These are phyloP conservation scores for Pyralis farinalis DNA, from an alignment of 2,888 invertebrate genomes.

Conservation along the genomic window DNA sequence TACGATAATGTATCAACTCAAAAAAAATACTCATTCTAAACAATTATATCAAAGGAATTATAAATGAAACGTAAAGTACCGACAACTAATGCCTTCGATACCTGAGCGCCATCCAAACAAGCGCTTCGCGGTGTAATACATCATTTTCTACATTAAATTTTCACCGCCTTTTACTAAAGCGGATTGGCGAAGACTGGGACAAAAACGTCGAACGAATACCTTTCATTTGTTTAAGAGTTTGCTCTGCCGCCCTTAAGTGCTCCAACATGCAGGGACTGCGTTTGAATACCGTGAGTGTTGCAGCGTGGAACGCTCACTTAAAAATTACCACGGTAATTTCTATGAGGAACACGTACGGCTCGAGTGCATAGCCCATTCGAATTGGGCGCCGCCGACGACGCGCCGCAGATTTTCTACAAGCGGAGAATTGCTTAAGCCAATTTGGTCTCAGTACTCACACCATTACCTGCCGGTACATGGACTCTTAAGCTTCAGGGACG, in stretches of 20 bases:
- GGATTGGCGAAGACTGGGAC: slow-evolving; percentile 50
- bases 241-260: slow-evolving; percentile 71
- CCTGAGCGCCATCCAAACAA: slow-evolving; percentile 2
- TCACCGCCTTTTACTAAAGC: slow-evolving; percentile 66
- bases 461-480: slow-evolving; percentile 57
- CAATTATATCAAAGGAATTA: slow-evolving; percentile 2
- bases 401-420: slow-evolving; percentile 42
- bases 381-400: slow-evolving; percentile 39
- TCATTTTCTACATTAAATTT: slow-evolving; percentile 66
- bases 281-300: slow-evolving; percentile 71
- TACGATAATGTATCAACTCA: not conserved
- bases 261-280: slow-evolving; percentile 54
- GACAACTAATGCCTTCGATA: slow-evolving; percentile 1
- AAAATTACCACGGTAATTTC: slow-evolving; percentile 72
- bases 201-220: slow-evolving; percentile 59
- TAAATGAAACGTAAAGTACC: not conserved
- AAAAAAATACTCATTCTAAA: slow-evolving; percentile 1
- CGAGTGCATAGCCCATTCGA: slow-evolving; percentile 59
- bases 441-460: slow-evolving; percentile 62
- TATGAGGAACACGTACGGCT: slow-evolving; percentile 73
- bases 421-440: slow-evolving; percentile 65
- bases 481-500: slow-evolving; percentile 53
- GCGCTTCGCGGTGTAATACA: slow-evolving; percentile 12
- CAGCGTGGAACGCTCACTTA: slow-evolving; percentile 71
- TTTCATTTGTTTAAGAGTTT: slow-evolving; percentile 74